Conservation (phyloP, 2,113 vertebrate genomes). For the Leucoraja erinaceus region DNA sequence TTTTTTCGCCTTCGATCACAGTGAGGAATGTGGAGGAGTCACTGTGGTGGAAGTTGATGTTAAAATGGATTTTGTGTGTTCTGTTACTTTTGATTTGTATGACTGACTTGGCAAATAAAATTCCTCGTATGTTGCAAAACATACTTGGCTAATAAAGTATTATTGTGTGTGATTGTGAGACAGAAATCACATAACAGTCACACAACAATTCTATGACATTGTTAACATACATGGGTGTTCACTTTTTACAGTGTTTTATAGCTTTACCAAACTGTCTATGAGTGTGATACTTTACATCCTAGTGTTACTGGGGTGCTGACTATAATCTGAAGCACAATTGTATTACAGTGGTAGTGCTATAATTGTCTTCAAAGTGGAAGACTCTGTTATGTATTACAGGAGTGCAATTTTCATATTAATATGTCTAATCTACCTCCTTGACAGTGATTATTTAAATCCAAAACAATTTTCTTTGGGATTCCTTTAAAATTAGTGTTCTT, state of each 20-base stretch:
- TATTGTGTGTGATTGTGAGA: not conserved
- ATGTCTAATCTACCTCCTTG: not conserved
- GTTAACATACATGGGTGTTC: not conserved
- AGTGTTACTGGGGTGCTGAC: too few relatives aligned
- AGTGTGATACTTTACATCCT: not conserved
- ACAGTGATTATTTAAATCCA: not conserved
- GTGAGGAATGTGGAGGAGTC: too few relatives aligned
- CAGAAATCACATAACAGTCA: constrained; percentile 36
- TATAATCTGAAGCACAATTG: not conserved
- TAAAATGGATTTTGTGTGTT: too few relatives aligned
- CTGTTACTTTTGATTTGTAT: too few relatives aligned
- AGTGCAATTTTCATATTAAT: too few relatives aligned
- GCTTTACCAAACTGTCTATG: not conserved
- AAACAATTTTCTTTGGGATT: too few relatives aligned
- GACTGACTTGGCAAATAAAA: too few relatives aligned
- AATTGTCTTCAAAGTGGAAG: not conserved
- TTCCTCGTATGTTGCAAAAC: too few relatives aligned
- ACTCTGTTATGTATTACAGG: not conserved
- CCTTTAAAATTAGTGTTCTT: not conserved
- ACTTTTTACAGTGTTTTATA: not conserved
- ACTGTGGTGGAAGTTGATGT: too few relatives aligned
- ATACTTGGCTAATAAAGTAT: too few relatives aligned
- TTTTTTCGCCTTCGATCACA: too few relatives aligned
- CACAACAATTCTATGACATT: not conserved
- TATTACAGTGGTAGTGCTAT: not conserved